Evolutionary conservation across 2,797 vertebrate genomes (phyloP), one percentile per base, ranked within the genome.

Genomic region (Xiphorhynchus erythropygius): DNA sequence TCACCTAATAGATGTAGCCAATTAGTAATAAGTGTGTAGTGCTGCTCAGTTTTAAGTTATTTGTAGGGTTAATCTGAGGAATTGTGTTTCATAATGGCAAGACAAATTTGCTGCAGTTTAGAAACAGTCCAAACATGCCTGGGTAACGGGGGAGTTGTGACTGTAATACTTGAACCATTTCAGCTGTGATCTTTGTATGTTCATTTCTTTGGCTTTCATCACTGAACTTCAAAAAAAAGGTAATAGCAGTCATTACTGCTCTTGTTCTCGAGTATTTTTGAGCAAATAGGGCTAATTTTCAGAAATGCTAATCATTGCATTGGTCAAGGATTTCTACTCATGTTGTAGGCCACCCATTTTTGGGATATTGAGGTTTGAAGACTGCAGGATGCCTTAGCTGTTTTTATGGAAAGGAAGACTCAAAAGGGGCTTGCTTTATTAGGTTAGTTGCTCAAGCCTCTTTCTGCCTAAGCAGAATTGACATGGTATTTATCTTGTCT

Each of bases 181-280:
- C 59, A 75, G 30, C 73, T 88, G 65, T 93, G 82, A 68, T 89
- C 52, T 57, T 77, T 62, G 9, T 59, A 42, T 53, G 30, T 79
- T 82, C 59, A 30, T 82, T 90, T 89, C 60, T 88, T 65, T 69
- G 41, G 15, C 80, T 94, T 92, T 96, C 89, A 80, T 94, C 78
- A 44, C 2, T 60, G 44, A 27, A 70, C 64, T 82, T 93, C 63
- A 94, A 89, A 93, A 41, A 89, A n/a, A 25, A 44, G 8, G 27
- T 79, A 84, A 83, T 74, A 90, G 30, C 0, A 0, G 46, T 92
- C 71, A 92, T 68, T 91, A 75, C 77, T 89, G 59, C 41, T 93
- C 46, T 69, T 70, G 49, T 89, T 75, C 50, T 39, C 32, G 3
- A 28, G 14, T 57, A 33, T 55, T 49, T 87, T 70, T 74, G 50